Base-by-base conservation (phyloP, 2,888 invertebrate species). In the Hesperia comma region DNA sequence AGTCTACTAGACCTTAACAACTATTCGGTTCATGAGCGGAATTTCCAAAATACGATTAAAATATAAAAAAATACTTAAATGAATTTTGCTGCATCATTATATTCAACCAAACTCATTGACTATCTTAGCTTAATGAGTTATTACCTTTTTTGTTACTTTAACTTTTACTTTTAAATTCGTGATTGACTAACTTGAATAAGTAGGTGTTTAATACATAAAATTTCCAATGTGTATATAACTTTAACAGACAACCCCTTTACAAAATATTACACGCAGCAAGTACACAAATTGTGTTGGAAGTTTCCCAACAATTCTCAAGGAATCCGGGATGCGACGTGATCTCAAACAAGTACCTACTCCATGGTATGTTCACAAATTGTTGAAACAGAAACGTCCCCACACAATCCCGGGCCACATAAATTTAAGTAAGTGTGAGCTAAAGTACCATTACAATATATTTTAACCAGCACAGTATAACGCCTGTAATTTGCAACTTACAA, bases 401-500 rank as follows among this genome's bases (percentile, higher is more conserved):
- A 74, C 74, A 73, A 74, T 77, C 74, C 77, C 69, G 73, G 73
- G 73, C 73, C 69, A 70, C 80, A 79, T 85, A 85, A 85, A 83
- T 85, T 83, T 74, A 83, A 84, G 81, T 75, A 82, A 81, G 80
- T 84, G 80, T 82, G 77, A 81, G 80, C 79, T 79, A 75, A 81
- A 79, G 74, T 76, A 69, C 70, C 78, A 78, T 82, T 79, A 84
- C 84, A 81, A 85, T 83, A 84, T 82, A 85, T 84, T 85, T 83
- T 80, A 85, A 84, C 80, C 80, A 79, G 79, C 72, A 76, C 77
- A 74, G 79, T 76, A 74, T 84, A 80, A 84, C 81, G 83, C 83
- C 82, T 82, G 85, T 85, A 83, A 88, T 85, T 86, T 80, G 80
- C 82, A 83, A 86, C 83, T 82, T 83, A 79, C 83, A 84, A 86